Evolutionary conservation across 1,140 invertebrate species (phyloP).

Genomic region (Drosophila gunungcola): DNA sequence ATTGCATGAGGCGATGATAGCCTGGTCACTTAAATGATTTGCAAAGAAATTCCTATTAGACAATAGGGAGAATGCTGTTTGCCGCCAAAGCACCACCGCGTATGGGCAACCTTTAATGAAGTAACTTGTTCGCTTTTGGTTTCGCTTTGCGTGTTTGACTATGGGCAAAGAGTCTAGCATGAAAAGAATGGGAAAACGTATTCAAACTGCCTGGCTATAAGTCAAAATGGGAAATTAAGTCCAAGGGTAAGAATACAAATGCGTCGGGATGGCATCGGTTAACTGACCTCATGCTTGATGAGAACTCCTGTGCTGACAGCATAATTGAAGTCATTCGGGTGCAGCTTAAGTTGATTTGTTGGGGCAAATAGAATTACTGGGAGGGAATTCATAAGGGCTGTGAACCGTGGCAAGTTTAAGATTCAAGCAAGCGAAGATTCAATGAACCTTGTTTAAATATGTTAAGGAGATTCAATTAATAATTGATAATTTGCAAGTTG

Average conservation of each 20-base stretch:
- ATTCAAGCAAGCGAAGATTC: not conserved
- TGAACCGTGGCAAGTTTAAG: not conserved
- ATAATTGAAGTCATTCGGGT: constrained; percentile 49
- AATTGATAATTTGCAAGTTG: no score
- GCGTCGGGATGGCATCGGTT: not conserved
- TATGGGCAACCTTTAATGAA: constrained; percentile 67
- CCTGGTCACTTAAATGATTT: constrained; percentile 65
- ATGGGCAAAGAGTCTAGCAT: not conserved
- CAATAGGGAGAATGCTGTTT: constrained; percentile 4
- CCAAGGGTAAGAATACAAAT: no score
- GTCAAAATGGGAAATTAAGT: constrained; percentile 59
- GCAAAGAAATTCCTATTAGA: constrained; percentile 7
- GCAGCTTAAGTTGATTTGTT: constrained; percentile 52
- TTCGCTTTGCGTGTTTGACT: constrained; percentile 34
- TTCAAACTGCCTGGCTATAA: constrained; percentile 36
- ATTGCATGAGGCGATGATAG: constrained; percentile 45
- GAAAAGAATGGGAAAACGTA: not conserved
- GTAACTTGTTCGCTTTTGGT: constrained; percentile 38
- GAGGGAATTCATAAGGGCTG: not conserved
- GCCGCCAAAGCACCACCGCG: constrained; percentile 20
- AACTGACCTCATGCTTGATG: constrained; percentile 8
- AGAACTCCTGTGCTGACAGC: constrained; percentile 21
- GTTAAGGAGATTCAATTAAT: not conserved
- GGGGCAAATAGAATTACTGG: constrained; percentile 19
- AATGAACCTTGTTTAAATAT: not conserved